Evolutionary conservation across 2,888 invertebrate genomes (phyloP).

Genomic region (Dasysyrphus albostriatus): DNA sequence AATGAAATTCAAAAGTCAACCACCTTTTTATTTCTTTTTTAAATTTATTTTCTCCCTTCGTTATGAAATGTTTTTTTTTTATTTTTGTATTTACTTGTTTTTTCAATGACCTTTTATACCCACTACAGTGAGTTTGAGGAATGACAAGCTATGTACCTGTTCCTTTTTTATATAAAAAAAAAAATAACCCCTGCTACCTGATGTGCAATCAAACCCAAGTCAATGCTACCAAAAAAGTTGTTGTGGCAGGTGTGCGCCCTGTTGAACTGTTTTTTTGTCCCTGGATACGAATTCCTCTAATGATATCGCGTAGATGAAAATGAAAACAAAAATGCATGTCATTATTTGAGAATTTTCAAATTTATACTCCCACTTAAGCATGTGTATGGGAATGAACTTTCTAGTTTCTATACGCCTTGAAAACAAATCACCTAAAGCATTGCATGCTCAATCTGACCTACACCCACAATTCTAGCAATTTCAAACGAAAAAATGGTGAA

Average conservation of each 20-base stretch:
- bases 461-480: conserved; percentile 48
- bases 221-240: conserved; percentile 49
- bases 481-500: conserved; percentile 20
- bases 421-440: conserved; percentile 31
- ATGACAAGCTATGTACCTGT: conserved; percentile 11
- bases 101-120: conserved; percentile 46
- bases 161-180: conserved; percentile 14
- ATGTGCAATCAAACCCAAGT: conserved; percentile 50
- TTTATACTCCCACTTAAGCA: conserved; percentile 3
- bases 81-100: neutral
- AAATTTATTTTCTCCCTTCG: conserved; percentile 54
- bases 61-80: neutral
- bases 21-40: conserved; percentile 48
- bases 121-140: neutral
- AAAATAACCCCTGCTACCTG: conserved; percentile 23
- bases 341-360: conserved; percentile 36
- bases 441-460: conserved; percentile 49
- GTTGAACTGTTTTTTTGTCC: conserved; percentile 8
- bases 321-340: conserved; percentile 37
- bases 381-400: conserved; percentile 1
- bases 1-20: conserved; percentile 49
- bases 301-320: conserved; percentile 36
- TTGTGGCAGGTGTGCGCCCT: conserved; percentile 25
- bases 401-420: conserved; percentile 23
- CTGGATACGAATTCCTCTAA: conserved; percentile 31